Conservation (phyloP, 2,797 vertebrate genomes). For the Hippopotamyrus pictus region DNA sequence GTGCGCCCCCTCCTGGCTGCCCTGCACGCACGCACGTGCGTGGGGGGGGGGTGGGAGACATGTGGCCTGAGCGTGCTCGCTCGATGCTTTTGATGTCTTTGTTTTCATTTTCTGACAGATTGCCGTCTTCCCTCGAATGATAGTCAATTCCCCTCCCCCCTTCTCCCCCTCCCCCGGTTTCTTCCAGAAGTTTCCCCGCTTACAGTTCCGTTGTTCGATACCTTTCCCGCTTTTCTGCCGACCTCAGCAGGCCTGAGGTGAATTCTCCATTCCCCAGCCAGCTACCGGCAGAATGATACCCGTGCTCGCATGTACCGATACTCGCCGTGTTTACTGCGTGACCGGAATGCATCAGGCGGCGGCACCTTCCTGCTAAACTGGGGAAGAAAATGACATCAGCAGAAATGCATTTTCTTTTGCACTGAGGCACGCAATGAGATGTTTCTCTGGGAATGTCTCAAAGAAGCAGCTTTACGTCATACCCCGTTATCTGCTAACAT, state of each 20-base stretch:
- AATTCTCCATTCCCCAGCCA: not conserved
- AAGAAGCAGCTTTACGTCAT: not conserved
- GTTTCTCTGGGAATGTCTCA: not conserved
- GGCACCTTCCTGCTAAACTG: not conserved
- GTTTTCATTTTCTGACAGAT: not conserved
- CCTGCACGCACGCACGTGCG: conserved; percentile 19
- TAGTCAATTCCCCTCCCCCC: not conserved
- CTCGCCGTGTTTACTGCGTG: not conserved
- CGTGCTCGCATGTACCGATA: not conserved
- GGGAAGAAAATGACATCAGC: not conserved
- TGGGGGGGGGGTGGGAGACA: not conserved
- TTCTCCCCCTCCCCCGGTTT: not conserved
- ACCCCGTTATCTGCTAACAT: not conserved
- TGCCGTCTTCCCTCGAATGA: not conserved
- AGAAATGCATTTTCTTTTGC: not conserved
- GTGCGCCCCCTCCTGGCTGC: conserved; percentile 32
- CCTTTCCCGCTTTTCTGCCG: not conserved
- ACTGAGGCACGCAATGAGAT: not conserved
- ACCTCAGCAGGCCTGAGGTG: not conserved
- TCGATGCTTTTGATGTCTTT: not conserved
- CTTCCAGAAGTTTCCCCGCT: not conserved
- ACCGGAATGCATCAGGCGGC: not conserved
- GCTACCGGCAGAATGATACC: not conserved
- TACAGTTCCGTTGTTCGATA: not conserved
- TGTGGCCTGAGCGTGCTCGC: not conserved